Conservation (phyloP, 2,797 vertebrate species). For the Eidolon dupreanum region DNA sequence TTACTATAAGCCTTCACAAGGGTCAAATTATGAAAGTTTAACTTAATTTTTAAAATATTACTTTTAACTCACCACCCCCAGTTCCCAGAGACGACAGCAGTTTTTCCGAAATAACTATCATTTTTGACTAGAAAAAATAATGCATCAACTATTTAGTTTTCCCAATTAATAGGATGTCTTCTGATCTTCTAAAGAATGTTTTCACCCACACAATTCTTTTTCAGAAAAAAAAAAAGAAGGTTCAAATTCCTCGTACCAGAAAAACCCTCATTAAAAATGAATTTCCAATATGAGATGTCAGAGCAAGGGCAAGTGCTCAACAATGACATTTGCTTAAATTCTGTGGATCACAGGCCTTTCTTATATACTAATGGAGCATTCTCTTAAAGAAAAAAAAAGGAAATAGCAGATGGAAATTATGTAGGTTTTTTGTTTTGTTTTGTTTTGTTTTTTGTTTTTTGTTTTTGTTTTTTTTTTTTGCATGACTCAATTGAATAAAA, state of each 20-base stretch:
- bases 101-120: conserved; percentile 69
- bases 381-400: neutral
- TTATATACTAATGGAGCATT: conserved; percentile 68
- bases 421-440: neutral
- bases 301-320: conserved; percentile 28
- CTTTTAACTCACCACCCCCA: conserved; percentile 73
- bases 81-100: conserved; percentile 42
- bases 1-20: conserved; percentile 73
- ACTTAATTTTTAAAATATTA: conserved; percentile 79
- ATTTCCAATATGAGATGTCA: conserved; percentile 72
- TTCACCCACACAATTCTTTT: conserved; percentile 57
- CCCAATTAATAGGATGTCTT: conserved; percentile 66
- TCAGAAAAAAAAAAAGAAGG: neutral
- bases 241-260: conserved; percentile 52
- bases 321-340: conserved; percentile 34
- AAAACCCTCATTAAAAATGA: conserved; percentile 78
- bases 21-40: conserved; percentile 80
- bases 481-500: conserved; percentile 54
- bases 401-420: neutral
- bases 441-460: neutral
- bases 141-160: conserved; percentile 62
- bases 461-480: neutral
- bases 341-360: conserved; percentile 62
- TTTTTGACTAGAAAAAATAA: conserved; percentile 58
- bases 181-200: conserved; percentile 75